A percentile compares a stretch with the other conserved stretches of the same genome.
Conservation (phyloP, 2,113 vertebrate genomes). For the Orcinus orca region DNA sequence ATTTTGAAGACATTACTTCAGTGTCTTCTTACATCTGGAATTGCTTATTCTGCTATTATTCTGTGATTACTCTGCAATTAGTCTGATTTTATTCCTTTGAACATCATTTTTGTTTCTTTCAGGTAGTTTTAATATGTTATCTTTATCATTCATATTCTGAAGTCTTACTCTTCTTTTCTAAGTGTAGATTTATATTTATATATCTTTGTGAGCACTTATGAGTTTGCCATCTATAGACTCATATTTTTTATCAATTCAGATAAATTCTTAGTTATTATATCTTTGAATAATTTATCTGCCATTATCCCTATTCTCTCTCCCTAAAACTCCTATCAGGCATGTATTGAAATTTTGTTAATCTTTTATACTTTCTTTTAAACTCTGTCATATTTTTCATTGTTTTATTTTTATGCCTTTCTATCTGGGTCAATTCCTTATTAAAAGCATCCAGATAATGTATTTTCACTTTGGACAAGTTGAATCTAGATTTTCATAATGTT, state of each 20-base stretch:
- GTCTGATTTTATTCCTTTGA: not conserved
- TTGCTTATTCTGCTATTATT: not conserved
- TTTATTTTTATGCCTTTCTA: not conserved
- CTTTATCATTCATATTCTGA: not conserved
- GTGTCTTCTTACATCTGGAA: not conserved
- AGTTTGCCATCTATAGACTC: not conserved
- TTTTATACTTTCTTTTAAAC: not conserved
- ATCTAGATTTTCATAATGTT: not conserved
- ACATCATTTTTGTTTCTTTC: not conserved
- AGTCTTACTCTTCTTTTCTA: not conserved
- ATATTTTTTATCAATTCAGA: not conserved
- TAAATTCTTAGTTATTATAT: not conserved
- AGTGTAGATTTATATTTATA: not conserved
- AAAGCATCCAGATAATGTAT: not conserved
- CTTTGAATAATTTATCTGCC: not conserved
- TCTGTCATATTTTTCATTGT: not conserved
- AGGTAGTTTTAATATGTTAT: conserved; percentile 16
- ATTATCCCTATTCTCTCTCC: not conserved
- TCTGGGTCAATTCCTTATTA: not conserved
- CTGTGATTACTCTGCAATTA: conserved; percentile 13
- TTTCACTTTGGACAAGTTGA: not conserved
- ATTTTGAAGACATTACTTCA: not conserved
- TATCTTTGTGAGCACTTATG: not conserved
- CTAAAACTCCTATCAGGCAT: not conserved
- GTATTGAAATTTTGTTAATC: not conserved